Evolutionary conservation across 2,888 invertebrate genomes (phyloP).

Genomic region (Eudasyphora cyanicolor): DNA sequence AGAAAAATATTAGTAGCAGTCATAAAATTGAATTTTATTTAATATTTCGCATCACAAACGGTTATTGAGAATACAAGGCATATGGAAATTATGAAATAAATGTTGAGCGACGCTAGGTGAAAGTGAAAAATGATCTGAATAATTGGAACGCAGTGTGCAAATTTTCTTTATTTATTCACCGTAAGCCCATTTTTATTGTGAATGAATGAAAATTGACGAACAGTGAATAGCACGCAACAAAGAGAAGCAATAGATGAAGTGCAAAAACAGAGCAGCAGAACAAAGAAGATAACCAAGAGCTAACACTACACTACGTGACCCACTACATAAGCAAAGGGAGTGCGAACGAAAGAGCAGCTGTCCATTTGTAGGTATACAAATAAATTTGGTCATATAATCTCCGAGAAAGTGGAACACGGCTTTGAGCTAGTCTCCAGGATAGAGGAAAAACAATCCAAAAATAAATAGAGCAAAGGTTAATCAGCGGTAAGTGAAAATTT

Average conservation of each 20-base stretch:
- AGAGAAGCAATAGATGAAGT: constrained; percentile 31
- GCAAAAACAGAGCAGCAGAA: constrained; percentile 26
- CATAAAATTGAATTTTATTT: constrained; percentile 7
- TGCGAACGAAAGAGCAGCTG: constrained; percentile 15
- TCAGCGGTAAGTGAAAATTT: constrained; percentile 34
- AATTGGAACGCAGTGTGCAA: constrained; percentile 24
- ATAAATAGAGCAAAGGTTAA: constrained; percentile 34
- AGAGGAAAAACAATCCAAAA: constrained; percentile 22
- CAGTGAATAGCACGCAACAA: constrained; percentile 12
- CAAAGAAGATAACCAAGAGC: constrained; percentile 26
- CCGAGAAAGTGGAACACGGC: background rate
- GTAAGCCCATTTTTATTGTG: constrained; percentile 15
- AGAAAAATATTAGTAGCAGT: background rate
- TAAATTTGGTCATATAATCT: constrained; percentile 6
- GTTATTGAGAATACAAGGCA: background rate
- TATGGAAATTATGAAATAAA: constrained; percentile 12
- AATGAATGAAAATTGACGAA: constrained; percentile 30
- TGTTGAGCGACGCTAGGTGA: constrained; percentile 3
- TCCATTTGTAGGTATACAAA: constrained; percentile 26
- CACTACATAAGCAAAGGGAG: constrained; percentile 13
- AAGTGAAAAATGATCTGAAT: constrained; percentile 31
- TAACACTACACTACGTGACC: constrained; percentile 26
- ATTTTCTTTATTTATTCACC: constrained; percentile 33
- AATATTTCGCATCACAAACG: background rate
- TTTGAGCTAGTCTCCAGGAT: constrained; percentile 7